A percentile compares a stretch with the other conserved stretches of the same genome.
phyloP scores from a whole-genome alignment of 1,140 invertebrate species.

The Dendrolimus punctatus region DNA sequence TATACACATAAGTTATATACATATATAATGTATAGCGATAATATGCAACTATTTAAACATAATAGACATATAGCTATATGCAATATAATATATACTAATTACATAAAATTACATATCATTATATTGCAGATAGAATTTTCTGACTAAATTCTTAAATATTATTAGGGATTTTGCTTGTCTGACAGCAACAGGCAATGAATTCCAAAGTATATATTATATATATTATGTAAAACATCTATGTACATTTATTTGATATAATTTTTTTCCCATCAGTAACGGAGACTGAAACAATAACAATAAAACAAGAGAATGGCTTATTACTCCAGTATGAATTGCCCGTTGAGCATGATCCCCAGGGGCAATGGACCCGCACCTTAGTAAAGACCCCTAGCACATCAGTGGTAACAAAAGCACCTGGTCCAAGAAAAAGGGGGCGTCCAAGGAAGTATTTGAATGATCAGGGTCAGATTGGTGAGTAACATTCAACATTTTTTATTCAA shows the following conservation, averaged over 20 bases:
- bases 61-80: too few relatives aligned
- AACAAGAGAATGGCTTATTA: conserved; percentile 65
- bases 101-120: too few relatives aligned
- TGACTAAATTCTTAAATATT: too few relatives aligned
- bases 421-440: conserved; percentile 55
- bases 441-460: conserved; percentile 67
- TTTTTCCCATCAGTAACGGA: conserved; percentile 1
- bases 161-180: too few relatives aligned
- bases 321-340: conserved; percentile 66
- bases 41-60: too few relatives aligned
- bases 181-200: too few relatives aligned
- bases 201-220: too few relatives aligned
- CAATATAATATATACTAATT: too few relatives aligned
- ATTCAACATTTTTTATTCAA: background rate
- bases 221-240: too few relatives aligned
- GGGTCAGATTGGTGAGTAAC: conserved; percentile 54
- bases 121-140: too few relatives aligned
- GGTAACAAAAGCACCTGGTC: conserved; percentile 51
- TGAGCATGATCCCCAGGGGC: conserved; percentile 53
- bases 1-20: too few relatives aligned
- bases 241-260: background rate
- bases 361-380: conserved; percentile 43
- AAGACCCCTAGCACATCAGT: conserved; percentile 41
- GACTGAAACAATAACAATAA: conserved; percentile 47
- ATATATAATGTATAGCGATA: too few relatives aligned